Base-by-base conservation (phyloP, 1,140 invertebrate species). In the Tetramorium parvispinum region DNA sequence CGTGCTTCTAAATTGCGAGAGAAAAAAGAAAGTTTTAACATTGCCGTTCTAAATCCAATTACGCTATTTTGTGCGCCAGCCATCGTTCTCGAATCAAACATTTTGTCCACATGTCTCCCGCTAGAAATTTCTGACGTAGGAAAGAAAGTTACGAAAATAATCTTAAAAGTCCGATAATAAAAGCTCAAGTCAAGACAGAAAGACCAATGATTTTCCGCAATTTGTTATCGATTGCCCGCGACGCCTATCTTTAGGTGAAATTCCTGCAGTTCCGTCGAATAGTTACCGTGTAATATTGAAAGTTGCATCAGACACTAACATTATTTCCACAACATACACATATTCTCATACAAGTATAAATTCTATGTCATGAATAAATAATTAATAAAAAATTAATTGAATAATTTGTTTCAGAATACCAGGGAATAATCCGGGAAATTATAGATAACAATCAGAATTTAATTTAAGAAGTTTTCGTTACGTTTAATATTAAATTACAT, bases 61-160 rank as follows among this genome's bases (percentile, higher is more conserved):
- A 75, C 68, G 68, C 5, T 75, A 75, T 83, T 83, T 75, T 59
- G 24, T 59, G n/a, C 24, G 21, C n/a, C 68, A 37, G 13, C 21
- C 65, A 32, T 49, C 68, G 10, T 83, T 61, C 37, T 13, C 7
- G 55, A 73, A 59, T 75, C 53, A 83, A 75, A 75, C 16, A 83
- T 83, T 83, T 83, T 49, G 40, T 27, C 40, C 24, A 57, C 68
- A 21, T 83, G 40, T 75, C n/a, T 61, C 53, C 55, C 40, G 24
- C 13, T 46, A 43, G 46, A 59, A 83, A 59, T 83, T 73, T 32
- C n/a, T 59, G 40, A 73, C 5, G 27, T 70, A 24, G 46, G 43
- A 59, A 82, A 59, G 66, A 61, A 57, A 82, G 66, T 82, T 73
- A 61, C 79, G 40, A 83, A 59, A 68, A 55, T 83, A 73, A 59